Evolutionary conservation across 2,888 invertebrate species (phyloP).

Genomic region (Phaonia tiefii): DNA sequence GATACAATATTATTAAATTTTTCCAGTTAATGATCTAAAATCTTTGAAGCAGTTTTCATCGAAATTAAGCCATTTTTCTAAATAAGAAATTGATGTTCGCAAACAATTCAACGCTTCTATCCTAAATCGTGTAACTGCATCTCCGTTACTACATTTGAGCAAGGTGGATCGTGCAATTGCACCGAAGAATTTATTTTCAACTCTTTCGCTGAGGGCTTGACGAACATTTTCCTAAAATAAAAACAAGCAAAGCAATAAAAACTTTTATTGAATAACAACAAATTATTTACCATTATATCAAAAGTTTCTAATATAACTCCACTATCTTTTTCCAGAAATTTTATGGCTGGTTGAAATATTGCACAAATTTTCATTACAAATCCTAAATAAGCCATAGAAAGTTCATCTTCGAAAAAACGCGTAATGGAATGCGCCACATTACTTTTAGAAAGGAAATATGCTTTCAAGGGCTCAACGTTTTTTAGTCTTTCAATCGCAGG

Average conservation of each 20-base stretch:
- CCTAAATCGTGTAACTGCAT: conserved; percentile 13
- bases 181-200: conserved; percentile 1
- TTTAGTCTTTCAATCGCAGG: no score
- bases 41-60: conserved; percentile 14
- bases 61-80: no score
- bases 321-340: not conserved
- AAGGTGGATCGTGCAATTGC: conserved; percentile 11
- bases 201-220: not conserved
- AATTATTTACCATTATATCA: no score
- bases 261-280: no score
- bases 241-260: no score
- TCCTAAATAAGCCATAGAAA: no score
- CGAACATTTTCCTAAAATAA: not conserved
- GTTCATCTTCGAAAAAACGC: conserved; percentile 9
- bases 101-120: conserved; percentile 12
- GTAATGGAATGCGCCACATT: conserved; percentile 16
- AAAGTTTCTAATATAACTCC: no score
- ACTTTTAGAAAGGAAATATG: no score
- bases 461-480: no score
- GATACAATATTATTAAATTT: not conserved
- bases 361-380: not conserved
- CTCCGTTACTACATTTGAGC: conserved; percentile 9
- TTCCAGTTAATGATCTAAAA: no score
- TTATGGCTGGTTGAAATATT: conserved; percentile 16
- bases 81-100: not conserved